Percentiles rank a stretch among this genome's conserved stretches.
Evolutionary conservation across 2,113 vertebrate species (phyloP).

Genomic region (Pseudorasbora parva): DNA sequence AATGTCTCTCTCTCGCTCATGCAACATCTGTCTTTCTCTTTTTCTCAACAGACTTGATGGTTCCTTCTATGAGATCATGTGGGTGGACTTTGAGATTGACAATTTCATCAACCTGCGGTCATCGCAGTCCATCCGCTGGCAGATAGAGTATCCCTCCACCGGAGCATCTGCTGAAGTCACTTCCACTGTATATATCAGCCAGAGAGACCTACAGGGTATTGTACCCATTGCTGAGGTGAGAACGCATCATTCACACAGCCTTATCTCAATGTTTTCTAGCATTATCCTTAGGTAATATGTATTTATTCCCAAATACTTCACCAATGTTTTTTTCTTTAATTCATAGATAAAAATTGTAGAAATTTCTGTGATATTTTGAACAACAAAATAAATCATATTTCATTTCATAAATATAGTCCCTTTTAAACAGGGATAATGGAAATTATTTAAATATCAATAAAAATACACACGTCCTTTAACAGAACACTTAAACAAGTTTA

Average conservation of each 20-base stretch:
- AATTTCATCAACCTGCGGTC: slow-evolving; percentile 84
- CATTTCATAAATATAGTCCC: background rate
- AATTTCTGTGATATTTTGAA: background rate
- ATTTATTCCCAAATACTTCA: background rate
- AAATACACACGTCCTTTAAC: background rate
- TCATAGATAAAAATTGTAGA: background rate
- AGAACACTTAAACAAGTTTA: background rate
- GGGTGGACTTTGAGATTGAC: slow-evolving; percentile 90
- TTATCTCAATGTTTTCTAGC: background rate
- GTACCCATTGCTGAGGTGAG: slow-evolving; percentile 89
- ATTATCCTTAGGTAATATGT: too few species aligned
- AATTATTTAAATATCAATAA: background rate
- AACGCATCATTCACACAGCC: background rate
- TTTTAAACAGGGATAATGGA: background rate
- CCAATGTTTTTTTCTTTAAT: background rate
- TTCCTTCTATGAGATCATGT: slow-evolving; percentile 86
- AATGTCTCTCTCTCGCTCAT: background rate
- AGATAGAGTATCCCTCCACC: slow-evolving; percentile 84
- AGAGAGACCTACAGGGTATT: slow-evolving; percentile 83
- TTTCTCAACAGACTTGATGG: slow-evolving; percentile 76
- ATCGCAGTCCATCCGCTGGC: slow-evolving; percentile 90
- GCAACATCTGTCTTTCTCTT: slow-evolving; percentile 1
- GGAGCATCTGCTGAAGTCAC: slow-evolving; percentile 76
- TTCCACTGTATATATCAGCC: slow-evolving; percentile 89
- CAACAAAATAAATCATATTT: background rate